Conservation (phyloP, 2,888 invertebrate genomes). For the Antheraea assamensis region DNA sequence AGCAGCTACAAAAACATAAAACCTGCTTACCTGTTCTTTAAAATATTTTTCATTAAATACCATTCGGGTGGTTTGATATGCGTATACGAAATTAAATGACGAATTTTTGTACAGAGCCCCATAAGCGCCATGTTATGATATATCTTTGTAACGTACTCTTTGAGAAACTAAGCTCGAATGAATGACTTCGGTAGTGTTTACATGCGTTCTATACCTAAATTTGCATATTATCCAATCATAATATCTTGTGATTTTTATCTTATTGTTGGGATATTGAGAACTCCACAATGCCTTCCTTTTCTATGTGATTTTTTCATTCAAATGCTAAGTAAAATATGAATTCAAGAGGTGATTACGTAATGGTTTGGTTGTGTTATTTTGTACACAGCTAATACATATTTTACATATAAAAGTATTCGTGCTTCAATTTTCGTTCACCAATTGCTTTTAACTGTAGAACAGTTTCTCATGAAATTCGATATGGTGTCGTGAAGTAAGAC, state of each 20-base stretch:
- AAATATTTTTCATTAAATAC: not conserved
- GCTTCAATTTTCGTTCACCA: too few species aligned
- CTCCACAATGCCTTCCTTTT: not conserved
- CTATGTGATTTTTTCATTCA: not conserved
- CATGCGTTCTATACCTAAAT: not conserved
- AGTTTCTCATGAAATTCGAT: too few species aligned
- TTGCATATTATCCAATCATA: conserved; percentile 18
- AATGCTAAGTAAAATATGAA: not conserved
- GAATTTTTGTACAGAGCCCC: not conserved
- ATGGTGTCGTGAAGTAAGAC: too few species aligned
- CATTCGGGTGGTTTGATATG: not conserved
- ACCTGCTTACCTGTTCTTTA: not conserved
- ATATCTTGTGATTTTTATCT: conserved; percentile 16
- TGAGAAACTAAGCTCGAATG: conserved; percentile 9
- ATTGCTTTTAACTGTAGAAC: too few species aligned
- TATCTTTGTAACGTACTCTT: conserved; percentile 10
- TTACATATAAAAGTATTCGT: too few species aligned
- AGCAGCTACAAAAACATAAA: not conserved
- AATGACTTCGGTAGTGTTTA: not conserved
- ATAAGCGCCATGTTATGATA: not conserved
- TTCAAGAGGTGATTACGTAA: too few species aligned
- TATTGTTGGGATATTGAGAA: conserved; percentile 1
- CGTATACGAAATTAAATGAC: not conserved
- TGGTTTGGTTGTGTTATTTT: too few species aligned
- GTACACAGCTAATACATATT: too few species aligned